phyloP scores from a whole-genome alignment of 2,113 vertebrate genomes.

The Ciconia boyciana region DNA sequence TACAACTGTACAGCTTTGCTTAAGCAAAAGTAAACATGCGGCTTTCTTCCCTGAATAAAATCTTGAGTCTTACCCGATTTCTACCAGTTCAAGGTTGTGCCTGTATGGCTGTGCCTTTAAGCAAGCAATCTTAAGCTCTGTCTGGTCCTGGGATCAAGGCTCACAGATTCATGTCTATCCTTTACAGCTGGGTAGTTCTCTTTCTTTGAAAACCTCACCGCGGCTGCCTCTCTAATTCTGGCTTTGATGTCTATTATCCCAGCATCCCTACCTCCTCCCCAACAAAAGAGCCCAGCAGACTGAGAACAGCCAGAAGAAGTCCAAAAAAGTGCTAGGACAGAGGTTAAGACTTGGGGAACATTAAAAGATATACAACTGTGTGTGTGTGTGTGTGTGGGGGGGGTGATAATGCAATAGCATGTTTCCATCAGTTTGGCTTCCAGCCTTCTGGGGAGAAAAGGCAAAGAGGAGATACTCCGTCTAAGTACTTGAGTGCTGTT shows the following conservation, averaged over 20 bases:
- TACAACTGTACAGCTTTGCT: background rate
- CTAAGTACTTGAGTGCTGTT: background rate
- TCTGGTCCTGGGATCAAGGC: background rate
- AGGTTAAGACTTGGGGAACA: background rate
- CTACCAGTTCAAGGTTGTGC: background rate
- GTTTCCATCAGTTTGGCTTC: background rate
- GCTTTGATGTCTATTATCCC: background rate
- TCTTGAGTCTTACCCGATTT: background rate
- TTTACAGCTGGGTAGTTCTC: background rate
- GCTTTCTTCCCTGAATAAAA: background rate
- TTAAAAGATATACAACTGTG: background rate
- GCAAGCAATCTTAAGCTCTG: background rate
- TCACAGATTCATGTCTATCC: background rate
- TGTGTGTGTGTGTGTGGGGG: background rate
- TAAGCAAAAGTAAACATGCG: accelerated
- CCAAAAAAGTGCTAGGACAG: background rate
- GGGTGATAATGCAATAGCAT: background rate
- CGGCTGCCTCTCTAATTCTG: background rate
- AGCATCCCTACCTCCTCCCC: background rate
- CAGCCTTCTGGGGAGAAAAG: background rate
- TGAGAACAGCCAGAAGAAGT: background rate
- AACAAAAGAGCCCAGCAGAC: background rate
- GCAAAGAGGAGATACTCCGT: background rate
- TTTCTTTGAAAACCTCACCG: background rate
- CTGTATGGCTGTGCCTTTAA: background rate